Base-by-base conservation (phyloP, 2,113 vertebrate genomes). In the Herpailurus yagouaroundi region DNA sequence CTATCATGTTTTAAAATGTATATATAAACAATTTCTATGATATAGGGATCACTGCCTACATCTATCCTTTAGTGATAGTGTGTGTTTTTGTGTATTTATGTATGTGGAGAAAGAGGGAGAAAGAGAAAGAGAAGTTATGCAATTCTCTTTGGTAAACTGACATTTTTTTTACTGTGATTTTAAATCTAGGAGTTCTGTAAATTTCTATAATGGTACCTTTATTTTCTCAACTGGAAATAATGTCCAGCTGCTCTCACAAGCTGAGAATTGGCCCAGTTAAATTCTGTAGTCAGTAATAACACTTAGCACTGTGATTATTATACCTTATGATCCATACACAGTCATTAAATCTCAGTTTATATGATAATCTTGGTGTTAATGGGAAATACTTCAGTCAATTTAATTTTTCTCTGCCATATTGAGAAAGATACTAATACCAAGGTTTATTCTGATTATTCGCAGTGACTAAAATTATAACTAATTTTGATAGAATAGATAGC, bases 231-330 rank as follows among this genome's bases (percentile, higher is more conserved):
- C 89, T 95, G 79, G 89, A 93, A 82, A 86, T 86, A 60, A 79
- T 80, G 36, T 77, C 86, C 73, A 60, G 15, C 52, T 94, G 86
- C n/a, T 96, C 33, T 50, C 57, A 55, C 94, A 85, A 97, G 83
- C 97, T 96, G 89, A 89, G 96, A 96, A 69, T 7, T 97, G 95
- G 96, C 90, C 92, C 48, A 81, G 81, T 97, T 96, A 96, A 84
- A 89, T 45, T 92, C 73, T 91, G 4, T 64, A 73, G 79, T 95
- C 89, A 64, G 85, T 89, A 95, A 97, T 93, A 96, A 86, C 45
- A 95, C 36, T 81, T 76, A 95, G 55, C 50, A n/a, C 38, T 93
- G 38, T 74, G 82, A 87, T 93, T 91, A 94, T 97, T 94, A 71
- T 50, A 92, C 79, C 86, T 91, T 52, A 68, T 73, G 82, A 93